phyloP scores from a whole-genome alignment of 2,888 invertebrate species.

The Lomographa bimaculata region DNA sequence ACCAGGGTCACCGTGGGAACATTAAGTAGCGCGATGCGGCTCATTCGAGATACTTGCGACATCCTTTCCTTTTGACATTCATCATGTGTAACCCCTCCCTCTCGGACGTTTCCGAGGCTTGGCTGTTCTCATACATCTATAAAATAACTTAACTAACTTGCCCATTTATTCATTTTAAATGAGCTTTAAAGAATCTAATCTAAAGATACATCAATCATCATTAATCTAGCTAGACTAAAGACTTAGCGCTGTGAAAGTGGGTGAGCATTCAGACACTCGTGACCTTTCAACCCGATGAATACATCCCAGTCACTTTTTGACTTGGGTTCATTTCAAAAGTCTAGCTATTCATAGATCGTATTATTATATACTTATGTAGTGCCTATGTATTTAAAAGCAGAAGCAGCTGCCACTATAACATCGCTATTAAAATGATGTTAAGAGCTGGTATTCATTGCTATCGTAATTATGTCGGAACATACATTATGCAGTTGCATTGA shows the following conservation, averaged over 20 bases:
- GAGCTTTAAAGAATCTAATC: not conserved
- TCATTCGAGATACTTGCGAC: conserved; percentile 28
- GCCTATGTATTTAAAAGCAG: too few relatives aligned
- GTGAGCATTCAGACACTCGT: not conserved
- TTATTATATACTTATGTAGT: too few relatives aligned
- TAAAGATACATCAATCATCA: not conserved
- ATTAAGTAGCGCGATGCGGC: conserved; percentile 46
- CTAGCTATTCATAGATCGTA: not conserved
- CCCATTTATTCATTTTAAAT: not conserved
- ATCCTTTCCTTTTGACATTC: conserved; percentile 32
- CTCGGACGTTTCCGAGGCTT: conserved; percentile 7
- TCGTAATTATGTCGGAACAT: too few relatives aligned
- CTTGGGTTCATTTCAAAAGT: not conserved
- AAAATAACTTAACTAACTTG: not conserved
- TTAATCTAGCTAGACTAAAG: not conserved
- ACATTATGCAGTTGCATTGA: too few relatives aligned
- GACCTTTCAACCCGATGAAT: conserved; percentile 3
- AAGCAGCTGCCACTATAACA: too few relatives aligned
- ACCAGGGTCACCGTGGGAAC: conserved; percentile 39
- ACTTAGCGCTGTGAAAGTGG: conserved; percentile 5
- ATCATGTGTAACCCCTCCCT: conserved; percentile 19
- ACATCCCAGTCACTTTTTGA: conserved; percentile 1
- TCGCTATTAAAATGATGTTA: too few relatives aligned
- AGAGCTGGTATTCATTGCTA: too few relatives aligned
- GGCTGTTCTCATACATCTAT: conserved; percentile 1